Evolutionary conservation across 2,797 vertebrate species (phyloP).

Genomic region (Arremon brunneinucha): DNA sequence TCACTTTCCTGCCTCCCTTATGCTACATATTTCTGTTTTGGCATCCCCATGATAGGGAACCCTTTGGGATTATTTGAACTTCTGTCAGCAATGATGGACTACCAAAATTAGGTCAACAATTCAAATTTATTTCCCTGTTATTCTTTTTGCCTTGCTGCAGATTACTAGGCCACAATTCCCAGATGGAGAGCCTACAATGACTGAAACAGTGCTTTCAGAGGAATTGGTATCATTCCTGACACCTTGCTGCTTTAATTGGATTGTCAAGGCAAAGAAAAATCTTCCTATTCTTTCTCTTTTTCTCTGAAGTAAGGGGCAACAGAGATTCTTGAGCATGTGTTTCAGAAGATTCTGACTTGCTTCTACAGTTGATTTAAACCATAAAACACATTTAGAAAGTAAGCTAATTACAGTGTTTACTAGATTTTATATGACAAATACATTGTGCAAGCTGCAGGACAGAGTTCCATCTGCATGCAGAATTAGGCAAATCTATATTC

Average conservation of each 20-base stretch:
- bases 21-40: background rate
- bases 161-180: background rate
- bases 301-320: background rate
- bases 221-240: background rate
- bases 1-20: background rate
- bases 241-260: background rate
- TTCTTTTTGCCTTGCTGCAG: background rate
- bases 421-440: background rate
- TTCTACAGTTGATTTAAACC: background rate
- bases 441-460: fast-evolving
- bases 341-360: background rate
- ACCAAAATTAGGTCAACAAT: background rate
- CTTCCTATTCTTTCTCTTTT: background rate
- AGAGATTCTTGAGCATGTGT: background rate
- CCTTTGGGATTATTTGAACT: background rate
- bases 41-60: background rate
- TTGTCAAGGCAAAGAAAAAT: background rate
- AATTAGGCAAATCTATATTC: background rate
- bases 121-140: background rate
- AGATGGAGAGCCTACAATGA: background rate
- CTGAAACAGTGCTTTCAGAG: background rate
- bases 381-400: background rate
- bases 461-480: background rate
- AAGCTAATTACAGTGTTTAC: background rate
- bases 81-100: background rate